Evolutionary conservation across 23 tunicate species (phyloP), one percentile per base, ranked within the genome.

Genomic region (Halocynthia roretzi): DNA sequence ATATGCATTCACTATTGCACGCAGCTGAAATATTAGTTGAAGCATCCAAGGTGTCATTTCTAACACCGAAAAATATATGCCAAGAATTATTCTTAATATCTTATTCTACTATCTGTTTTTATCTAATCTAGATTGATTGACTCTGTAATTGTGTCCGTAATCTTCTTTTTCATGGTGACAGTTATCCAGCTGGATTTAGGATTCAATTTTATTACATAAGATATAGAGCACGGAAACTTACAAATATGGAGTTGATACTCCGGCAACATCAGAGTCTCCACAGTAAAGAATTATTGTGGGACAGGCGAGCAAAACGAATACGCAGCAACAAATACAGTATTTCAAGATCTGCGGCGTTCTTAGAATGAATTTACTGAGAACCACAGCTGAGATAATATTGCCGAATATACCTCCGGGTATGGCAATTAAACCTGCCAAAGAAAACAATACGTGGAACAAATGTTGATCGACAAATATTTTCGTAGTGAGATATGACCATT

Each of bases 401-500:
- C 93, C 93, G 5, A 87, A 12, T 7, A 77, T 78, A 40, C 82
- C 86, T 10, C 83, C 86, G 23, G 86, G 93, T 5, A 82, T 79
- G n/a, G 85, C 68, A 10, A 86, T 70, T 7, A 69, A 76, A 55
- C 92, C 92, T 86, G 80, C 2, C 31, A 54, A 52, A 15, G 14
- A 61, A 53, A 71, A 9, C 8, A 5, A 61, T n/a, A 58, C 15
- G 15, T 15, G 2, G 63, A 58, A 58, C 2, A 58, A 1, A 11
- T 67, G 20, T 67, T n/a, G n/a, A n/a, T n/a, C n/a, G n/a, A n/a
- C n/a, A n/a, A n/a, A n/a, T n/a, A n/a, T n/a, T n/a, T n/a, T n/a
- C n/a, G n/a, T n/a, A n/a, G n/a, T n/a, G n/a, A n/a, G n/a, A n/a
- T n/a, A n/a, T n/a, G n/a, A n/a, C n/a, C n/a, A n/a, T n/a, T n/a